Evolutionary conservation across 1,140 invertebrate species (phyloP).

Genomic region (Dysdera silvatica): DNA sequence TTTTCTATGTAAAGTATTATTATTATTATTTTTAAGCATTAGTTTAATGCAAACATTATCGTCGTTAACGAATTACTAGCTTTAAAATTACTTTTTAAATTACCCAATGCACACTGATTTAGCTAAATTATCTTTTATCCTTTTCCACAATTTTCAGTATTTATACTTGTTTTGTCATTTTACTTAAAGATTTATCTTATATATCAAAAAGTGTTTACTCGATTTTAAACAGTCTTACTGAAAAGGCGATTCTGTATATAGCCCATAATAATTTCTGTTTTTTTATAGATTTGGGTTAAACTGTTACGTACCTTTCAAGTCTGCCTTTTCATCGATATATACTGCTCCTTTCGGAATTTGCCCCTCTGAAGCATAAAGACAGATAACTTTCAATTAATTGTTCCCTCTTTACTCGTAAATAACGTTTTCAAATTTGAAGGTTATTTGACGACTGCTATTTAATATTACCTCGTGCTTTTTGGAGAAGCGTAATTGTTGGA

Average conservation of each 20-base stretch:
- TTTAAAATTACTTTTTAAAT: too few relatives aligned
- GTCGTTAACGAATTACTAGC: too few relatives aligned
- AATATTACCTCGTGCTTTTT: slow-evolving; percentile 20
- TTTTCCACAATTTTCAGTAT: too few relatives aligned
- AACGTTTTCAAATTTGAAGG: not conserved
- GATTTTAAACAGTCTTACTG: slow-evolving; percentile 10
- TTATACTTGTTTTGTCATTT: not conserved
- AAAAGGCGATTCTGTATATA: slow-evolving; percentile 7
- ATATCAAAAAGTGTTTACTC: not conserved
- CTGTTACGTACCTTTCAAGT: slow-evolving; percentile 43
- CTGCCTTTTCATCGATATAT: slow-evolving; percentile 58
- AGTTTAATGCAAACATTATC: too few relatives aligned
- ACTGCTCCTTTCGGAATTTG: slow-evolving; percentile 64
- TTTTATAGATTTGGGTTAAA: slow-evolving; percentile 34
- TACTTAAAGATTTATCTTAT: not conserved
- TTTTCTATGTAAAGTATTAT: too few relatives aligned
- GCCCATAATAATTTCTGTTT: slow-evolving; percentile 1
- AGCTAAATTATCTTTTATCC: too few relatives aligned
- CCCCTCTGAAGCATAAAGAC: slow-evolving; percentile 57
- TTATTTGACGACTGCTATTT: not conserved
- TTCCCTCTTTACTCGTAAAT: not conserved
- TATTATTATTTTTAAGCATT: too few relatives aligned
- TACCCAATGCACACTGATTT: too few relatives aligned
- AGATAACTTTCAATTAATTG: not conserved
- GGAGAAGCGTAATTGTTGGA: slow-evolving; percentile 21